These are phyloP conservation scores for Amblyraja radiata DNA, from an alignment of 2,797 vertebrate genomes.

Conservation along the genomic window DNA sequence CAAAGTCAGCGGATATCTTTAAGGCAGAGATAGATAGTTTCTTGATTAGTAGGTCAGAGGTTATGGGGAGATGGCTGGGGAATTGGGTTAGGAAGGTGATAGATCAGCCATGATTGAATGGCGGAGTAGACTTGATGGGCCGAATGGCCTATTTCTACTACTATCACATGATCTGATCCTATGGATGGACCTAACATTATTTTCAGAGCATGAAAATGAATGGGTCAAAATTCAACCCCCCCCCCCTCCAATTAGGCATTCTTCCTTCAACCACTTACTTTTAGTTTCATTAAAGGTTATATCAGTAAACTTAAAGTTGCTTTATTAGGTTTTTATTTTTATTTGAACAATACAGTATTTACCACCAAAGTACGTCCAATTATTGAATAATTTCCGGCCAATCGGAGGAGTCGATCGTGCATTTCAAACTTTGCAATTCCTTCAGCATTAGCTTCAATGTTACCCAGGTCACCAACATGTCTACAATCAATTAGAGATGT, in stretches of 20 bases:
- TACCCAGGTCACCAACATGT: slow-evolving; percentile 36
- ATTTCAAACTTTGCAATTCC: slow-evolving; percentile 25
- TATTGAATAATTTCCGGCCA: slow-evolving; percentile 36
- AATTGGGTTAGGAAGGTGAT: too few relatives aligned
- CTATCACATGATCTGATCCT: too few relatives aligned
- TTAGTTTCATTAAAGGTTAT: not conserved
- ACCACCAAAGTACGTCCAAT: slow-evolving; percentile 34
- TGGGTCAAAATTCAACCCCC: not conserved
- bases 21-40: too few relatives aligned
- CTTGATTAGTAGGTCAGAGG: too few relatives aligned
- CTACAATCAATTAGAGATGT: slow-evolving; percentile 10
- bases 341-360: slow-evolving; percentile 7
- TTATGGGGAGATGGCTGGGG: too few relatives aligned
- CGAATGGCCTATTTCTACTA: too few relatives aligned
- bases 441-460: slow-evolving; percentile 27
- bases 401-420: slow-evolving; percentile 25
- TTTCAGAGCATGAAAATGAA: not conserved
- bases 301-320: not conserved
- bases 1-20: too few relatives aligned
- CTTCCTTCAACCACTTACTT: not conserved
- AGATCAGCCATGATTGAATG: too few relatives aligned
- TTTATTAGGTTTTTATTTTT: not conserved
- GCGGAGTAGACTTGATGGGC: too few relatives aligned
- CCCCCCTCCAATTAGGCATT: too few relatives aligned
- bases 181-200: not conserved